Percentiles rank a stretch among this genome's conserved stretches.
Conservation (phyloP, 2,797 vertebrate genomes). For the Danio kyathit region DNA sequence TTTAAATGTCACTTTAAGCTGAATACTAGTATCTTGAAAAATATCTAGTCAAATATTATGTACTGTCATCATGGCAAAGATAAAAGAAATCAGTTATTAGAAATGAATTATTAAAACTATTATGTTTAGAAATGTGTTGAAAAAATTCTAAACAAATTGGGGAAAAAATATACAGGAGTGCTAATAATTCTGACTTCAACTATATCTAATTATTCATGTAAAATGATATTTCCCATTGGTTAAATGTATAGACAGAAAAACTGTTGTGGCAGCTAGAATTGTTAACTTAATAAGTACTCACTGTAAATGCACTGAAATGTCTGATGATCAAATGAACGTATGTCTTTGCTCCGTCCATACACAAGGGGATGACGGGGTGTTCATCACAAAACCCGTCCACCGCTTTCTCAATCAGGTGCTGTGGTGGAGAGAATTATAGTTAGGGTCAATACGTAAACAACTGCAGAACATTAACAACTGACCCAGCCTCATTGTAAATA, state of each 20-base stretch:
- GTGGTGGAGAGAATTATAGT: neutral
- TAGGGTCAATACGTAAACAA: neutral
- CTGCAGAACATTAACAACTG: neutral
- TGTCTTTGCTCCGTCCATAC: constrained; percentile 29
- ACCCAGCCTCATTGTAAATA: neutral
- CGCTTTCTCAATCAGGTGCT: constrained; percentile 43
- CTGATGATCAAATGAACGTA: constrained; percentile 43
- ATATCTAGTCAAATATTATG: too few relatives aligned
- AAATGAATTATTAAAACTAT: too few relatives aligned
- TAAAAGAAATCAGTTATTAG: too few relatives aligned
- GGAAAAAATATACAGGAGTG: too few relatives aligned
- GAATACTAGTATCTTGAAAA: too few relatives aligned
- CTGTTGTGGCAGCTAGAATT: neutral
- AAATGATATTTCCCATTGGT: too few relatives aligned
- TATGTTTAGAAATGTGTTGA: too few relatives aligned
- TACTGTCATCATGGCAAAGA: too few relatives aligned
- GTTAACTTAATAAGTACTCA: constrained; percentile 46
- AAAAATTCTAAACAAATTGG: too few relatives aligned
- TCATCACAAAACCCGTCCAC: constrained; percentile 45
- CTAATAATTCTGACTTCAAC: too few relatives aligned
- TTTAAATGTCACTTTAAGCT: too few relatives aligned
- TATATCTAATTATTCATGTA: too few relatives aligned
- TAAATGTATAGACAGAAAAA: neutral
- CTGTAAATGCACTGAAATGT: constrained; percentile 41
- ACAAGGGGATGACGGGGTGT: constrained; percentile 23